A percentile compares a stretch with the other conserved stretches of the same genome.
phyloP scores from a whole-genome alignment of 2,113 vertebrate genomes.

The Bufo gargarizans region DNA sequence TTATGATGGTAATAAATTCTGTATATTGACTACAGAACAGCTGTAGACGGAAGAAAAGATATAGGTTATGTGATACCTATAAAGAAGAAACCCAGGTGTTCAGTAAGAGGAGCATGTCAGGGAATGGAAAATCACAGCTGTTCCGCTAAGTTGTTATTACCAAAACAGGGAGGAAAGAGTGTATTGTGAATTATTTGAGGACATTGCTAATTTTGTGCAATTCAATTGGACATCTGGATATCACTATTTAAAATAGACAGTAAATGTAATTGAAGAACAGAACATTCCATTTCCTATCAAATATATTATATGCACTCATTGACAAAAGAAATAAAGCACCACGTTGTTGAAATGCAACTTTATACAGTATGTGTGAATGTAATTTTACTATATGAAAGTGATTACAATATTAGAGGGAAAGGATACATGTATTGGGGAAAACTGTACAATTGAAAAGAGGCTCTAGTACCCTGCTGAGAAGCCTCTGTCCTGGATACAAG shows the following conservation, averaged over 20 bases:
- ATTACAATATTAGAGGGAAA: too few species aligned
- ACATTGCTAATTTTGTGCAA: neutral
- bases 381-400: too few species aligned
- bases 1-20: constrained; percentile 14
- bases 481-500: too few species aligned
- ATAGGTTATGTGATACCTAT: neutral
- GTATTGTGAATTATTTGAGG: neutral
- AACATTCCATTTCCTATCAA: neutral
- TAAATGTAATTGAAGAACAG: neutral
- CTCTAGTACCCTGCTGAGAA: too few species aligned
- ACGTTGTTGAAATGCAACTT: too few species aligned
- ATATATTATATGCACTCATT: too few species aligned
- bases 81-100: constrained; percentile 1
- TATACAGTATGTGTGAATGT: too few species aligned
- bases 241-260: neutral
- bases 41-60: neutral
- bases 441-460: too few species aligned
- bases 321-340: too few species aligned
- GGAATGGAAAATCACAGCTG: constrained; percentile 13
- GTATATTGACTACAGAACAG: neutral
- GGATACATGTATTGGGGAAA: too few species aligned
- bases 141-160: neutral
- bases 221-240: neutral
- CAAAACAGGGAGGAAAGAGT: neutral
- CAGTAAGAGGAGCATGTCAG: neutral